phyloP scores from a whole-genome alignment of 2,888 invertebrate species.

The Xestia rhomboidea region DNA sequence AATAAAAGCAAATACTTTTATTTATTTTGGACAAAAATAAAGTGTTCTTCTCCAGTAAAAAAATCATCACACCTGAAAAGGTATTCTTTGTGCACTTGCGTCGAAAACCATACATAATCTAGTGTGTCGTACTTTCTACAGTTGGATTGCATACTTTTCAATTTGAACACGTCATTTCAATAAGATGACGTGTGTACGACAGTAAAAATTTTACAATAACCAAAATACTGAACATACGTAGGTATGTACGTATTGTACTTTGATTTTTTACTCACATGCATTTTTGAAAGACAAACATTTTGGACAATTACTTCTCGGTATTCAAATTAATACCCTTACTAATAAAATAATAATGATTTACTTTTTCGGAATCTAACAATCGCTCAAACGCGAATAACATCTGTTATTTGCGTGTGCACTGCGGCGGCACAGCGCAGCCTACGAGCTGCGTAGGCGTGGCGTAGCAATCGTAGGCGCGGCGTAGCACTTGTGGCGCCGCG shows the following conservation, averaged over 20 bases:
- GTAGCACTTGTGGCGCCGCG: neutral
- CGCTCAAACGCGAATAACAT: neutral
- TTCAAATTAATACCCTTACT: neutral
- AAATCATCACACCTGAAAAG: neutral
- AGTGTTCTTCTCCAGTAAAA: neutral
- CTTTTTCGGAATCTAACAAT: neutral
- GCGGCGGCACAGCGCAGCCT: conserved; percentile 3
- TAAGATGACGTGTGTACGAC: neutral
- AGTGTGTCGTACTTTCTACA: neutral
- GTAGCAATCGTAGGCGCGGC: neutral
- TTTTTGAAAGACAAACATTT: neutral
- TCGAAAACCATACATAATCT: neutral
- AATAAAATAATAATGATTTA: neutral
- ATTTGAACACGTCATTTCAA: neutral
- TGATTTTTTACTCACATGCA: neutral
- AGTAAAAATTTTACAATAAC: neutral
- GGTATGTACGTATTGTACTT: neutral
- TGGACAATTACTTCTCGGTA: neutral
- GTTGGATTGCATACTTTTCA: neutral
- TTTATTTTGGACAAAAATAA: neutral
- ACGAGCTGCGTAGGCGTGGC: conserved; percentile 1
- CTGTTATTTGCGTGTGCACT: neutral
- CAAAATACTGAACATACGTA: neutral
- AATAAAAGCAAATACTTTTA: conserved; percentile 1
- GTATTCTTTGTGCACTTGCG: neutral